phyloP scores from a whole-genome alignment of 2,888 invertebrate genomes.

The Leistus spinibarbis region DNA sequence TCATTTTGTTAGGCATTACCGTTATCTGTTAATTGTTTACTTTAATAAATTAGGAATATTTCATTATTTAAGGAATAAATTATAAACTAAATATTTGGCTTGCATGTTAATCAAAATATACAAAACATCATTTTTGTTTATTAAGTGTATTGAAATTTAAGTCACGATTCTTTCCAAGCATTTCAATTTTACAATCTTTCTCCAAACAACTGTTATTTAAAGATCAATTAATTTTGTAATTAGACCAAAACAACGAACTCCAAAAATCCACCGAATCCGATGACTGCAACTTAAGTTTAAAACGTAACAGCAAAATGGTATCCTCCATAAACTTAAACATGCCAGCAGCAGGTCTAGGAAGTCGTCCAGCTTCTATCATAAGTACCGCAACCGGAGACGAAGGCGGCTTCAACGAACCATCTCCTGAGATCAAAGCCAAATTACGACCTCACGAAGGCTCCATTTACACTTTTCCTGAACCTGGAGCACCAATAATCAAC shows the following conservation, averaged over 20 bases:
- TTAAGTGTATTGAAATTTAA: not conserved
- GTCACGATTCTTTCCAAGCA: too few species aligned
- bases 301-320: constrained; percentile 64
- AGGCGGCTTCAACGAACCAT: constrained; percentile 75
- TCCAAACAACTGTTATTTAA: not conserved
- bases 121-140: not conserved
- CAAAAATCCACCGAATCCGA: constrained; percentile 47
- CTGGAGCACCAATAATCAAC: constrained; percentile 46
- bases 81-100: not conserved
- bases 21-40: not conserved
- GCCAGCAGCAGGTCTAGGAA: constrained; percentile 68
- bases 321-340: constrained; percentile 67
- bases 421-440: constrained; percentile 70
- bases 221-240: constrained; percentile 38
- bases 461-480: constrained; percentile 47
- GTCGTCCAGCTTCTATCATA: constrained; percentile 69
- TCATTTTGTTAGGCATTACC: not conserved
- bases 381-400: constrained; percentile 66
- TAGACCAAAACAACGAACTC: constrained; percentile 45
- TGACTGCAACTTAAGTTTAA: constrained; percentile 46
- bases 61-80: not conserved
- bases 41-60: not conserved
- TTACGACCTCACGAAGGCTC: constrained; percentile 52
- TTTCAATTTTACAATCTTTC: too few species aligned
- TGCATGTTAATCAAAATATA: not conserved